Percentiles rank a stretch among this genome's conserved stretches.
Evolutionary conservation across 2,113 vertebrate species (phyloP).

Genomic region (Mus spicilegus): DNA sequence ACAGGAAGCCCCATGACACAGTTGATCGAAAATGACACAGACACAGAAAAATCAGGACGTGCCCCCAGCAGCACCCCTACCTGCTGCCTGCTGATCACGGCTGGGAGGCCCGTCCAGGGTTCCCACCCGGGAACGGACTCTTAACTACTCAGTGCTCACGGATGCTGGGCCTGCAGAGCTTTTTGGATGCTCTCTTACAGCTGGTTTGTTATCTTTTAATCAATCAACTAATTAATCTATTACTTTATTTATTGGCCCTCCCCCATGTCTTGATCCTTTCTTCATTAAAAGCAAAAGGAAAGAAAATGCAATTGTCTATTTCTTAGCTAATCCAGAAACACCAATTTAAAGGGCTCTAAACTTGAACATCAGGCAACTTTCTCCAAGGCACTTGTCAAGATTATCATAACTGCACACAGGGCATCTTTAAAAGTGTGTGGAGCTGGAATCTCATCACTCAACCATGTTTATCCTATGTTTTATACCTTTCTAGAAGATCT

Average conservation of each 20-base stretch:
- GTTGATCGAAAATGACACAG: constrained; percentile 83
- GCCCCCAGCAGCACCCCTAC: constrained; percentile 40
- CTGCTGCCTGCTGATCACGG: constrained; percentile 9
- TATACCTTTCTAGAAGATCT: not conserved
- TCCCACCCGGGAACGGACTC: not conserved
- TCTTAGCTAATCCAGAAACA: not conserved
- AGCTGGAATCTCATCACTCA: not conserved
- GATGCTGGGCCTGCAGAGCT: not conserved
- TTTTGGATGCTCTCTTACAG: not conserved
- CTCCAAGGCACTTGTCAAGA: not conserved
- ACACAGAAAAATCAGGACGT: constrained; percentile 76
- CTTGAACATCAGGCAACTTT: not conserved
- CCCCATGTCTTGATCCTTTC: not conserved
- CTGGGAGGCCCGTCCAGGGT: not conserved
- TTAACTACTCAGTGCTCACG: not conserved
- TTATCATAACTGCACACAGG: not conserved
- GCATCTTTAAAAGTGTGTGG: not conserved
- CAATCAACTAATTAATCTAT: too few relatives aligned
- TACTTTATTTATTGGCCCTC: not conserved
- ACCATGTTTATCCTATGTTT: not conserved
- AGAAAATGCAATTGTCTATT: constrained; percentile 45
- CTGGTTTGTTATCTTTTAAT: not conserved
- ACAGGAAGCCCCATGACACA: constrained; percentile 83
- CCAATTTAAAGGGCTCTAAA: not conserved
- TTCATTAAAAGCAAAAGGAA: constrained; percentile 62